Percentiles rank a stretch among this genome's conserved stretches.
Evolutionary conservation across 2,113 vertebrate genomes (phyloP).

Genomic region (Oxyruncus cristatus): DNA sequence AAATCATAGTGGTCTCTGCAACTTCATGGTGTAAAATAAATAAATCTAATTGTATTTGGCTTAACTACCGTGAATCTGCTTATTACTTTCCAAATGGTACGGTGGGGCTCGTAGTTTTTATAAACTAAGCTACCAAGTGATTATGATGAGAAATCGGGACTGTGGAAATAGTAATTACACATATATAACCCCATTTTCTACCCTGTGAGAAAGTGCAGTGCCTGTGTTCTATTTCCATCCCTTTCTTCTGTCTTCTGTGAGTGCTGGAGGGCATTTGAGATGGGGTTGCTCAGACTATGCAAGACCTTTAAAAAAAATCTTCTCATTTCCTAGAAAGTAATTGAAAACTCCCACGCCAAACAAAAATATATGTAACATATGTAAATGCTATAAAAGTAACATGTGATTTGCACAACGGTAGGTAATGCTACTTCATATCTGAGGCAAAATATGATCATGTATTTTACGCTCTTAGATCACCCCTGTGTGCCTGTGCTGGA

Average conservation of each 20-base stretch:
- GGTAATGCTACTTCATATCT: not conserved
- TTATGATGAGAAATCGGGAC: not conserved
- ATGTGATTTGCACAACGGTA: not conserved
- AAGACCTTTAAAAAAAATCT: not conserved
- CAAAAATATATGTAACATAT: not conserved
- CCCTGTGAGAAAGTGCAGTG: not conserved
- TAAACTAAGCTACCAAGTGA: not conserved
- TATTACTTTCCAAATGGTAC: not conserved
- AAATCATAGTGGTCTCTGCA: not conserved
- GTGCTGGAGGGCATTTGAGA: not conserved
- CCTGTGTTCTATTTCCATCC: not conserved
- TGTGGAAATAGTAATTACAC: not conserved
- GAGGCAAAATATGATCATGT: not conserved
- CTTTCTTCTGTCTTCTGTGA: not conserved
- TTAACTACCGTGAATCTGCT: not conserved
- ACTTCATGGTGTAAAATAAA: constrained; percentile 11
- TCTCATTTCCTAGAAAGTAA: constrained; percentile 3
- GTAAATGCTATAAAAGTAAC: not conserved
- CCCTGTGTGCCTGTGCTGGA: not conserved
- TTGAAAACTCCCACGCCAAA: not conserved
- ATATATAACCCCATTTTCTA: not conserved
- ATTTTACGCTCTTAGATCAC: not conserved
- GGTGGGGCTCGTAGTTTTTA: not conserved
- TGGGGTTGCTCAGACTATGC: not conserved
- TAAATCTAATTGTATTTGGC: not conserved